Evolutionary conservation across 2,797 vertebrate species (phyloP).

Genomic region (Otolemur crassicaudatus): DNA sequence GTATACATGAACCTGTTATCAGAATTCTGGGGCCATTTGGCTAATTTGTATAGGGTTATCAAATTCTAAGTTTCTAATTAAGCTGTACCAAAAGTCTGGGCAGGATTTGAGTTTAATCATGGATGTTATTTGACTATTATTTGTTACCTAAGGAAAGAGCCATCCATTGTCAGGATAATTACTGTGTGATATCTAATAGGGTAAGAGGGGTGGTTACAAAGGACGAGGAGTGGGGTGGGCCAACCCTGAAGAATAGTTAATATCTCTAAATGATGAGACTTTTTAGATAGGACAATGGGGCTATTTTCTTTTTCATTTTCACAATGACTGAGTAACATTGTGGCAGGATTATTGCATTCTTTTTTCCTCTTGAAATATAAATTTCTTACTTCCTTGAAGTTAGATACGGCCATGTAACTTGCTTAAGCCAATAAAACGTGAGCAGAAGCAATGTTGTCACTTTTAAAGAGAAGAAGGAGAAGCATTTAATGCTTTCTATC

Average conservation of each 20-base stretch:
- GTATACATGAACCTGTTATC: accelerated
- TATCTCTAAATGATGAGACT: not conserved
- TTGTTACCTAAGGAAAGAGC: not conserved
- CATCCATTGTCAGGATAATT: not conserved
- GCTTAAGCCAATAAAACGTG: not conserved
- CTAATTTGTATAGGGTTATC: not conserved
- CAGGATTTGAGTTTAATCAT: not conserved
- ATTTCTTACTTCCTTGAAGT: not conserved
- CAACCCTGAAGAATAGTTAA: not conserved
- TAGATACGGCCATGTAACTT: not conserved
- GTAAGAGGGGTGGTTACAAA: not conserved
- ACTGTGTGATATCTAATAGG: not conserved
- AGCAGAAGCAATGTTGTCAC: not conserved
- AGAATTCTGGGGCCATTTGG: not conserved
- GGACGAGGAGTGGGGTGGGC: too few relatives aligned
- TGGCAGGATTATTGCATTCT: not conserved
- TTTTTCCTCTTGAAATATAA: not conserved
- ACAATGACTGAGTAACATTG: not conserved
- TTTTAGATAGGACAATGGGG: not conserved
- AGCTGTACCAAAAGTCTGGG: not conserved
- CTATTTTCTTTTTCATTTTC: not conserved
- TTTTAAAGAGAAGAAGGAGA: not conserved
- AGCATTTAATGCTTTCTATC: not conserved
- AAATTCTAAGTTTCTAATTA: not conserved
- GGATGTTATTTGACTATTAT: not conserved